Conservation (phyloP, 2,888 invertebrate genomes). For the Deroplatys truncata region DNA sequence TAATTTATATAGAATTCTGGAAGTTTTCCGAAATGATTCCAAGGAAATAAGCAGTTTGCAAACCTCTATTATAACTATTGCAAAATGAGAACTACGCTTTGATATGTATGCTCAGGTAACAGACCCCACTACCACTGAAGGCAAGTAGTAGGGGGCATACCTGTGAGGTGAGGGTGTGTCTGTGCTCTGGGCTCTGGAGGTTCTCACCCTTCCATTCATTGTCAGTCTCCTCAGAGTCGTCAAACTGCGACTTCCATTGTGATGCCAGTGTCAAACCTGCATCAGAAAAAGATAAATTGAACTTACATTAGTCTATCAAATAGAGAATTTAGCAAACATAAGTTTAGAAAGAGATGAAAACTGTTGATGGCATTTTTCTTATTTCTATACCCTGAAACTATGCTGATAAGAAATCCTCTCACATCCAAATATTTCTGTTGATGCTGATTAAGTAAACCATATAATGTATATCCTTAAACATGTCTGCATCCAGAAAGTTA, state of each 20-base stretch:
- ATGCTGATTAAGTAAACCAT: too few relatives aligned
- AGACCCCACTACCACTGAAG: constrained; percentile 5
- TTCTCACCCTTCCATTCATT: constrained; percentile 90
- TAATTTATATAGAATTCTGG: neutral
- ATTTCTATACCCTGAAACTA: neutral
- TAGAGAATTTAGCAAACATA: neutral
- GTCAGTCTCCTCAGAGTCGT: constrained; percentile 86
- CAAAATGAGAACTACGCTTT: neutral
- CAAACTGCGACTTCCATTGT: constrained; percentile 94
- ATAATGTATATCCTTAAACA: too few relatives aligned
- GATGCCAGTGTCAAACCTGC: constrained; percentile 77
- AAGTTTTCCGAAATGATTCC: neutral
- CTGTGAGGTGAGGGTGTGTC: constrained; percentile 36
- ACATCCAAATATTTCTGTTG: too few relatives aligned
- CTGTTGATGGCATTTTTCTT: neutral
- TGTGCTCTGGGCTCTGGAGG: constrained; percentile 55
- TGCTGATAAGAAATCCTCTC: neutral
- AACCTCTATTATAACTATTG: neutral
- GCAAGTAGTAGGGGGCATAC: constrained; percentile 33
- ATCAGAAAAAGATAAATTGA: neutral
- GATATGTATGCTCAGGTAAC: neutral
- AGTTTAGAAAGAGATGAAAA: constrained; percentile 3
- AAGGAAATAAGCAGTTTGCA: neutral
- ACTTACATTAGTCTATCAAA: neutral
- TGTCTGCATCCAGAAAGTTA: too few relatives aligned